phyloP scores from a whole-genome alignment of 1,140 invertebrate species.

The Pogonognathellus flavescens region DNA sequence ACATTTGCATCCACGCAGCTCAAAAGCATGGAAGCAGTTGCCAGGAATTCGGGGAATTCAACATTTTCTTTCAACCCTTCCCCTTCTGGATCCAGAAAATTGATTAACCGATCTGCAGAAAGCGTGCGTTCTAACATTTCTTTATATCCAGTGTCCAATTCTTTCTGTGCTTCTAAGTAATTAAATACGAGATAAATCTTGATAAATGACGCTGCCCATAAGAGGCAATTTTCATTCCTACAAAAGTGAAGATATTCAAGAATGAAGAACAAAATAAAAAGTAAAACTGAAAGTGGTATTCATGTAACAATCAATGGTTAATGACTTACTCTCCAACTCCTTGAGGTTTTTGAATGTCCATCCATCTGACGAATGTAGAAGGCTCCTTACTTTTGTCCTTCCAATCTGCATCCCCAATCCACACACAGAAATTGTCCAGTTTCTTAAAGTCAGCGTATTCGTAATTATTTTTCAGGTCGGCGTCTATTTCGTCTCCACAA shows the following conservation, averaged over 20 bases:
- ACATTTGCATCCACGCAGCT: not conserved
- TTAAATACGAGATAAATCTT: not conserved
- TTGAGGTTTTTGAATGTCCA: not conserved
- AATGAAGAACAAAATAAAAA: not conserved
- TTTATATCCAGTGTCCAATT: not conserved
- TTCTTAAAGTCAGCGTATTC: not conserved
- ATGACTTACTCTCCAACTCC: not conserved
- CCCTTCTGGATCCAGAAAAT: not conserved
- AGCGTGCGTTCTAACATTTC: not conserved
- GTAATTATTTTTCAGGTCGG: not conserved
- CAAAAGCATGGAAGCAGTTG: not conserved
- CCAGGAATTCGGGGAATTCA: not conserved
- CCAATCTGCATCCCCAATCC: not conserved
- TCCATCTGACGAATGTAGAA: not conserved
- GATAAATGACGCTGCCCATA: not conserved
- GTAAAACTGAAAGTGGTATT: not conserved
- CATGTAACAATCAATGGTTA: too few relatives aligned
- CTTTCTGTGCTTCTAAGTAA: not conserved
- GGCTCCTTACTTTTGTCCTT: not conserved
- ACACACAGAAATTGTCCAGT: not conserved
- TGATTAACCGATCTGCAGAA: not conserved
- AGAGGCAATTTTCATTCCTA: not conserved
- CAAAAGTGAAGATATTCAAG: not conserved
- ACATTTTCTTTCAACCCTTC: conserved; percentile 1
- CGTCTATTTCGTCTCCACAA: not conserved